Evolutionary conservation across 2,888 invertebrate genomes (phyloP).

Genomic region (Phragmatobia fuliginosa): DNA sequence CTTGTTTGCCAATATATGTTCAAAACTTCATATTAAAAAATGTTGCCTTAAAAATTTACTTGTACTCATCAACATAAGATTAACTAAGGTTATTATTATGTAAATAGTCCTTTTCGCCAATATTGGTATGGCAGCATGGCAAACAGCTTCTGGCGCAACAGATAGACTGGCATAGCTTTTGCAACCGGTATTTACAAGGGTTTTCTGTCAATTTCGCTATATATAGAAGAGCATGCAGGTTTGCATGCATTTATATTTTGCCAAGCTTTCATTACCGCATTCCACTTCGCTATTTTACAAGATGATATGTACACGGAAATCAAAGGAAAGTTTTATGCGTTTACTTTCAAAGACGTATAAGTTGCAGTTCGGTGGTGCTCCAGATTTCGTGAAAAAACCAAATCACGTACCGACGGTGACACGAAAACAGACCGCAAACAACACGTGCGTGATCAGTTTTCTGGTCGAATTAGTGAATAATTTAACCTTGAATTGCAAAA

Average conservation of each 20-base stretch:
- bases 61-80: neutral
- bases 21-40: neutral
- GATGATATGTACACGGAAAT: conserved; percentile 46
- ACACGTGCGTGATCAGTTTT: conserved; percentile 47
- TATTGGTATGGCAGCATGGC: conserved; percentile 53
- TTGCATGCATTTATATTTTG: conserved; percentile 50
- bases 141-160: conserved; percentile 55
- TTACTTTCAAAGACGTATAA: conserved; percentile 64
- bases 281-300: conserved; percentile 49
- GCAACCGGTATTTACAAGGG: conserved; percentile 62
- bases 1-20: neutral
- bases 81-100: conserved; percentile 16
- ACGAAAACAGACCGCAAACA: conserved; percentile 58
- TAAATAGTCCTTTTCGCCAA: conserved; percentile 50
- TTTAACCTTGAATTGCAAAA: conserved; percentile 59
- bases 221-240: conserved; percentile 53
- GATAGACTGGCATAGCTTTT: conserved; percentile 44
- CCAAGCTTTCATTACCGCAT: conserved; percentile 67
- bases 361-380: conserved; percentile 57
- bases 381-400: conserved; percentile 61
- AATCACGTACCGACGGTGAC: conserved; percentile 72
- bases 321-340: conserved; percentile 60
- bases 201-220: conserved; percentile 57
- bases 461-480: conserved; percentile 32
- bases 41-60: neutral